These are phyloP conservation scores for Norana najaformis DNA, from an alignment of 2,888 invertebrate species.

Conservation along the genomic window DNA sequence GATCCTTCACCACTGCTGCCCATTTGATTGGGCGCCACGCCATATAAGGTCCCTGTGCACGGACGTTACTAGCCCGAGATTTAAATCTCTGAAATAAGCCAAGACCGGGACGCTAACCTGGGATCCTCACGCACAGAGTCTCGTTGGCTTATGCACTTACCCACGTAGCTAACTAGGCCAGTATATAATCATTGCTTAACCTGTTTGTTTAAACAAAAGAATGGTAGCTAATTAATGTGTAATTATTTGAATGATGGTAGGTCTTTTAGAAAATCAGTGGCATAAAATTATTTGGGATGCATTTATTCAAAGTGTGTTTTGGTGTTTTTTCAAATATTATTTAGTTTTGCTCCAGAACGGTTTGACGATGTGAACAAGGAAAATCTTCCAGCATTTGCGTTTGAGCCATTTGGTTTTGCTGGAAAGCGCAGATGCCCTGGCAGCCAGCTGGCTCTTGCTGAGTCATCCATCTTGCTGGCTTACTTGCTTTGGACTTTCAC, in stretches of 20 bases:
- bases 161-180: too few species aligned
- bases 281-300: neutral
- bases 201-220: too few species aligned
- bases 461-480: slow-evolving; percentile 51
- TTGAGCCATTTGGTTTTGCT: slow-evolving; percentile 62
- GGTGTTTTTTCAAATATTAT: neutral
- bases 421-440: slow-evolving; percentile 57
- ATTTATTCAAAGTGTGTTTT: neutral
- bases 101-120: too few species aligned
- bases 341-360: slow-evolving; percentile 60
- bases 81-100: too few species aligned
- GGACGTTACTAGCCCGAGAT: too few species aligned
- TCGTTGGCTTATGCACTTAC: too few species aligned
- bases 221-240: too few species aligned
- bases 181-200: too few species aligned
- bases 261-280: neutral
- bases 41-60: too few species aligned
- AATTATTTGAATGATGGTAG: neutral
- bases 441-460: slow-evolving; percentile 51
- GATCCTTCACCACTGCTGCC: too few species aligned
- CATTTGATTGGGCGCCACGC: too few species aligned
- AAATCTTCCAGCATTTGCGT: slow-evolving; percentile 49
- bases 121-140: too few species aligned
- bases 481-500: slow-evolving; percentile 54
- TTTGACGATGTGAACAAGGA: slow-evolving; percentile 51